Evolutionary conservation across 2,888 invertebrate species (phyloP).

Genomic region (Lasioglossum pauxillum): DNA sequence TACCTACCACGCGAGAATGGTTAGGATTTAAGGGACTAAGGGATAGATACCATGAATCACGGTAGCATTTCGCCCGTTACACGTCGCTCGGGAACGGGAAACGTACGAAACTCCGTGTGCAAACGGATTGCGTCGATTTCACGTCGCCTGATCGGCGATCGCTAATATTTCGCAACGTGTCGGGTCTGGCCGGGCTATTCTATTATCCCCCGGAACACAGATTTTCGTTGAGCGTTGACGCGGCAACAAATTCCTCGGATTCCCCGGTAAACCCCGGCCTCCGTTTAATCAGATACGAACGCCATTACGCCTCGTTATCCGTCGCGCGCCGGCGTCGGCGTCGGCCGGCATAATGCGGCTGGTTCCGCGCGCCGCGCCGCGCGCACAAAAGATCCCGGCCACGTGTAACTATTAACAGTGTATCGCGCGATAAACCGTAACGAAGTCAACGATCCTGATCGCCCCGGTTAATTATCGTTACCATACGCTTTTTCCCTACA

Average conservation of each 20-base stretch:
- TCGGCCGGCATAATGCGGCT: constrained; percentile 28
- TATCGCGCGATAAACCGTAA: constrained; percentile 43
- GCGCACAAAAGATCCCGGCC: constrained; percentile 40
- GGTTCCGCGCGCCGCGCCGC: not conserved
- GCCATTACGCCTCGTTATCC: constrained; percentile 52
- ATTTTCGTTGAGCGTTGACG: constrained; percentile 9
- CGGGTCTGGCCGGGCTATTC: not conserved
- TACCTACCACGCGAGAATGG: not conserved
- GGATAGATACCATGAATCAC: not conserved
- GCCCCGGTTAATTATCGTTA: constrained; percentile 22
- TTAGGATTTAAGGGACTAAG: not conserved
- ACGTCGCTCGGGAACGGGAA: not conserved
- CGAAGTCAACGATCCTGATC: constrained; percentile 35
- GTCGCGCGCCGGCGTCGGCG: not conserved
- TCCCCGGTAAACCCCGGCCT: not conserved
- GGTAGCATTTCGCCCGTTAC: not conserved
- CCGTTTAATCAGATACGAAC: constrained; percentile 41
- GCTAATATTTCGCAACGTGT: not conserved
- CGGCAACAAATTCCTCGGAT: constrained; percentile 1
- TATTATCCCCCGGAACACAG: not conserved
- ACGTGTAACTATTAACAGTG: constrained; percentile 36
- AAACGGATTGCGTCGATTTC: not conserved
- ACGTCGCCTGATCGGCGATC: not conserved
- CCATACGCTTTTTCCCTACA: not conserved
- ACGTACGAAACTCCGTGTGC: not conserved